Conservation (phyloP, 2,888 invertebrate species). For the Danaus chrysippus region DNA sequence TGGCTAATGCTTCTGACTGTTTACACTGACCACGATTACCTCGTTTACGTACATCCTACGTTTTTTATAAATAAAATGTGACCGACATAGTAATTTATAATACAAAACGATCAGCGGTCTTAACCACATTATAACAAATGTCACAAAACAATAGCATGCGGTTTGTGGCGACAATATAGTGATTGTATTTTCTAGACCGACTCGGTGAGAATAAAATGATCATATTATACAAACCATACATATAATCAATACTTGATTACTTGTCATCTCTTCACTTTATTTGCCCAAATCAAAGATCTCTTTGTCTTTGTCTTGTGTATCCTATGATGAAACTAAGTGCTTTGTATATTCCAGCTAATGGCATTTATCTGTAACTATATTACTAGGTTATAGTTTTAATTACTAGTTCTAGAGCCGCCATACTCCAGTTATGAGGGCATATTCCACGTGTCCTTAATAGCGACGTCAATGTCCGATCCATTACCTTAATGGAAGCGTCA, state of each 20-base stretch:
- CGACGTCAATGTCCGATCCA: constrained; percentile 42
- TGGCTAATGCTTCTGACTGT: too few relatives aligned
- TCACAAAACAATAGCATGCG: constrained; percentile 66
- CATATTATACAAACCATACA: constrained; percentile 44
- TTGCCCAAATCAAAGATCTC: neutral
- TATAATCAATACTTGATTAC: too few relatives aligned
- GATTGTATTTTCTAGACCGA: constrained; percentile 42
- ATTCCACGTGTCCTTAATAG: constrained; percentile 45
- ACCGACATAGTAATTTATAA: constrained; percentile 40
- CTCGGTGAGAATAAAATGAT: constrained; percentile 56
- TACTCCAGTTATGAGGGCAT: constrained; percentile 52
- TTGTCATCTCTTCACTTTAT: constrained; percentile 27
- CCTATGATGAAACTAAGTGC: too few relatives aligned
- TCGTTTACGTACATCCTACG: too few relatives aligned
- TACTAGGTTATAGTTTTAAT: constrained; percentile 36
- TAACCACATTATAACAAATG: constrained; percentile 46
- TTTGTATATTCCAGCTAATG: neutral
- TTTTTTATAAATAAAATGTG: constrained; percentile 12
- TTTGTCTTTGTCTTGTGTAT: neutral
- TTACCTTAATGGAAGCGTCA: constrained; percentile 42
- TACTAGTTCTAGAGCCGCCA: constrained; percentile 39
- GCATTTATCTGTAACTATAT: constrained; percentile 29
- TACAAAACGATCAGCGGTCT: constrained; percentile 28
- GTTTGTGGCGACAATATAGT: constrained; percentile 45
- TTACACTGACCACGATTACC: too few relatives aligned